A percentile compares a stretch with the other conserved stretches of the same genome.
These are phyloP conservation scores for Phortica magna DNA, from an alignment of 2,888 invertebrate genomes.

Conservation along the genomic window DNA sequence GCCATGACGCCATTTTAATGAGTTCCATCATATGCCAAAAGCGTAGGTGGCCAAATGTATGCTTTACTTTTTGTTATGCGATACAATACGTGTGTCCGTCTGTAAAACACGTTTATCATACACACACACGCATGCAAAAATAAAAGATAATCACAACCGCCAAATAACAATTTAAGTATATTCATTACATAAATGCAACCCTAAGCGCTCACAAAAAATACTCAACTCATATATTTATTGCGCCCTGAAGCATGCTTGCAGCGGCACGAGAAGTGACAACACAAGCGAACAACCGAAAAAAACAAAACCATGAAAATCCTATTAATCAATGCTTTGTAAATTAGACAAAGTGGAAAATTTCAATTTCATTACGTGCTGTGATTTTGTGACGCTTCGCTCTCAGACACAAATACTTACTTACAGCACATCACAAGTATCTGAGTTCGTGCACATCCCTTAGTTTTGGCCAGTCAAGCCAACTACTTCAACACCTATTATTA, in stretches of 20 bases:
- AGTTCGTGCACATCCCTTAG: slow-evolving; percentile 25
- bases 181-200: slow-evolving; percentile 1
- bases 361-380: slow-evolving; percentile 56
- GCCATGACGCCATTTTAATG: slow-evolving; percentile 16
- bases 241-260: not conserved
- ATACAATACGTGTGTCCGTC: not conserved
- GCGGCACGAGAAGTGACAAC: not conserved
- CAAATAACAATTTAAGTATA: slow-evolving; percentile 16
- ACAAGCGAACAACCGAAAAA: slow-evolving; percentile 14
- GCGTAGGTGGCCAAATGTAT: not conserved
- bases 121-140: not conserved
- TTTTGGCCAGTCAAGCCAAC: slow-evolving; percentile 53
- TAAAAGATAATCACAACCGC: slow-evolving; percentile 15
- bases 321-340: slow-evolving; percentile 73
- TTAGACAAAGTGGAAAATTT: slow-evolving; percentile 76
- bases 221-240: not conserved
- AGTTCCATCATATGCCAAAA: not conserved
- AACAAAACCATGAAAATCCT: slow-evolving; percentile 64
- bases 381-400: slow-evolving; percentile 21
- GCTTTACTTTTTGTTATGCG: too few relatives aligned
- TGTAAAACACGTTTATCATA: not conserved
- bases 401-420: not conserved
- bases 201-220: too few relatives aligned
- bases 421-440: not conserved
- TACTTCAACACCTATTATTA: slow-evolving; percentile 50